phyloP scores from a whole-genome alignment of 1,140 invertebrate genomes.

The Drosophila bocki region DNA sequence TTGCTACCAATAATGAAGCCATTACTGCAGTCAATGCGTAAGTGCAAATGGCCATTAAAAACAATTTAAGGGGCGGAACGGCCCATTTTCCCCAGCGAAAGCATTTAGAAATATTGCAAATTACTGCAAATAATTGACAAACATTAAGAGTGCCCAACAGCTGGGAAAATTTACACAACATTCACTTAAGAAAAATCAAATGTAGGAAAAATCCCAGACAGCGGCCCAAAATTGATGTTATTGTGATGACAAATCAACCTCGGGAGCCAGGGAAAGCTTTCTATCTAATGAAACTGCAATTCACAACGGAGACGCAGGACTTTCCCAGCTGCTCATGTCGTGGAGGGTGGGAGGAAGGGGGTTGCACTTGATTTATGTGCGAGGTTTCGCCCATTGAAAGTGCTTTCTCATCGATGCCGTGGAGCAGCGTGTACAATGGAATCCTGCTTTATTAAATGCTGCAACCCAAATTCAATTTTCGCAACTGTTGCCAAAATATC shows the following conservation, averaged over 20 bases:
- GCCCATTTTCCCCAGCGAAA: constrained; percentile 38
- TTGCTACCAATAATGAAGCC: constrained; percentile 69
- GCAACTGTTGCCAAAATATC: constrained; percentile 76
- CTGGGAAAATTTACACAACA: constrained; percentile 55
- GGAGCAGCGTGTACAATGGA: constrained; percentile 40
- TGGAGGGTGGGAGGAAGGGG: constrained; percentile 25
- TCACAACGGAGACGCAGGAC: constrained; percentile 28
- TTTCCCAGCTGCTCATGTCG: constrained; percentile 15
- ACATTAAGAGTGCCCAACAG: constrained; percentile 70
- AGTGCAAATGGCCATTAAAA: constrained; percentile 83
- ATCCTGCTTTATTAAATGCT: constrained; percentile 54
- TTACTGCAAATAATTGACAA: constrained; percentile 83
- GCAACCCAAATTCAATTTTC: constrained; percentile 73
- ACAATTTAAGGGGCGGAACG: constrained; percentile 75
- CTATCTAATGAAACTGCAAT: constrained; percentile 73
- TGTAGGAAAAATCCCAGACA: constrained; percentile 41
- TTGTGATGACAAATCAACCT: constrained; percentile 57
- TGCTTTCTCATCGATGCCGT: constrained; percentile 70
- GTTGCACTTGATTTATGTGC: constrained; percentile 75
- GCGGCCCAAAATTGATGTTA: constrained; percentile 45
- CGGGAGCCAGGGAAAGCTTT: constrained; percentile 64
- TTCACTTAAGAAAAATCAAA: constrained; percentile 47
- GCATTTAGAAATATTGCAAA: constrained; percentile 82
- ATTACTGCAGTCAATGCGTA: constrained; percentile 66
- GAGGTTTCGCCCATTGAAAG: constrained; percentile 41